Evolutionary conservation across 2,888 invertebrate genomes (phyloP).

Genomic region (Oxystoma pomonae): DNA sequence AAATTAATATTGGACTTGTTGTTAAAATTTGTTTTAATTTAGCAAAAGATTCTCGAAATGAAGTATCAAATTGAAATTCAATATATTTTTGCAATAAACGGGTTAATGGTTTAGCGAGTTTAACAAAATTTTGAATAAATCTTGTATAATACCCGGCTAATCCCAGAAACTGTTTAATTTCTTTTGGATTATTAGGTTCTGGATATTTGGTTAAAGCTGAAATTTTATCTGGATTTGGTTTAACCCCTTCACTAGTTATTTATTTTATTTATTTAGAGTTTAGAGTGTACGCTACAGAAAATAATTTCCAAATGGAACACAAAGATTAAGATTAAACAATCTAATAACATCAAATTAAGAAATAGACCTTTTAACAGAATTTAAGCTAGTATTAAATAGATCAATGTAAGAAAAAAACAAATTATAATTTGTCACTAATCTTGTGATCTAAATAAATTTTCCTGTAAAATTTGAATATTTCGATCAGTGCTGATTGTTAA

Average conservation of each 20-base stretch:
- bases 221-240: constrained; percentile 24
- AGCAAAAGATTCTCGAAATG: constrained; percentile 2
- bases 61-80: constrained; percentile 5
- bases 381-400: too few relatives aligned
- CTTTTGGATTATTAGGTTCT: constrained; percentile 18
- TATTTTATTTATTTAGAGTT: too few relatives aligned
- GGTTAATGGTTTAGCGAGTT: constrained; percentile 14
- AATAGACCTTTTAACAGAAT: too few relatives aligned
- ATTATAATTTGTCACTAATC: too few relatives aligned
- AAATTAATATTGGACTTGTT: constrained; percentile 24
- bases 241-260: constrained; percentile 24
- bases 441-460: not conserved
- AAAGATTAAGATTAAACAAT: too few relatives aligned
- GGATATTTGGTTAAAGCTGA: constrained; percentile 20
- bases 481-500: not conserved
- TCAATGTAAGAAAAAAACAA: too few relatives aligned
- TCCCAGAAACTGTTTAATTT: constrained; percentile 27
- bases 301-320: too few relatives aligned
- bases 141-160: constrained; percentile 25
- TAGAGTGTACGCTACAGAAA: too few relatives aligned
- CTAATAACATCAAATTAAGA: too few relatives aligned
- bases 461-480: not conserved
- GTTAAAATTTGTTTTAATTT: constrained; percentile 12
- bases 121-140: constrained; percentile 17
- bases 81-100: constrained; percentile 10